Base-by-base conservation (phyloP, 2,797 vertebrate genomes). In the Epinephelus awoara region DNA sequence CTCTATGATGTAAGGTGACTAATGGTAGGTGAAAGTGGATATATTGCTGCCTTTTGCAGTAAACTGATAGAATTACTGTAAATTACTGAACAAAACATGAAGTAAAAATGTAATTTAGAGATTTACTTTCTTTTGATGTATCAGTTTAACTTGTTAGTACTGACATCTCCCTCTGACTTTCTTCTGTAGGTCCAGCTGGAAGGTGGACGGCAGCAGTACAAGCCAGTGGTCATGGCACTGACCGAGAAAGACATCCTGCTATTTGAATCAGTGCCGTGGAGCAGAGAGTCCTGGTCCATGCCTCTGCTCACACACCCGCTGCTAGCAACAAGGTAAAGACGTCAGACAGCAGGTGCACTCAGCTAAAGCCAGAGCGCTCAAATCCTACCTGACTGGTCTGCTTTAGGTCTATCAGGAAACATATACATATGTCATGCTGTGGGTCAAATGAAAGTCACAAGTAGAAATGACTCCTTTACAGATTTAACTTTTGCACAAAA, bases 201-300 rank as follows among this genome's bases (percentile, higher is more conserved):
- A 0, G 96, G 96, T 0, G 97, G 98, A 7, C 94, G 96, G 79
- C 96, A 97, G 82, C 96, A 97, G 81, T 97, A 96, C 95, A 93
- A 95, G 62, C 97, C 97, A 0, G 90, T 97, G 5, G 95, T 99
- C 63, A 96, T 98, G 96, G 97, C 97, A 0, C 93, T 99, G 90
- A 99, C 97, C 0, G 98, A 99, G 89, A 99, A 98, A 88, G 98
- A 99, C 91, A 95, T 99, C 90, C 93, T 98, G 89, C 95, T 99
- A 13, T 99, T 98, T 38, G 96, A 98, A 0, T 96, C 95, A 0
- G 96, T 99, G 93, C 98, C 98, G 0, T 98, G 97, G 97, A 97
- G 93, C 72, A 87, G 95, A 78, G 98, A 99, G 2, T 95, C 96
- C 61, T 99, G 98, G 98, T 95, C 96, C 23, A 90, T 94, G 0